Conservation (phyloP, 2,888 invertebrate genomes). For the Corythucha ciliata region DNA sequence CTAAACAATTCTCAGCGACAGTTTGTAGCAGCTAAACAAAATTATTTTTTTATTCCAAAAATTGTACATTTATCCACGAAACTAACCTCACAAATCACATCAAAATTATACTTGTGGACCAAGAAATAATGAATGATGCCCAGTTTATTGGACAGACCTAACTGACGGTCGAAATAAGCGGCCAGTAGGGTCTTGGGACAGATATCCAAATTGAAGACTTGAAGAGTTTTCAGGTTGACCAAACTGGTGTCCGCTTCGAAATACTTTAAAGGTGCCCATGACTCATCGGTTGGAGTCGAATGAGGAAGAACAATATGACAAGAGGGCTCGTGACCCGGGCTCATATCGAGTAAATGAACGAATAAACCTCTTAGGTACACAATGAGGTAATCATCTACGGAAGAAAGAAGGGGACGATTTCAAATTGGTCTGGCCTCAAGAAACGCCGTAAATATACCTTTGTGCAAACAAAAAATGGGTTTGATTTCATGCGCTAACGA, state of each 20-base stretch:
- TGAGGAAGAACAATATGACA: conserved; percentile 56
- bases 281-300: conserved; percentile 4
- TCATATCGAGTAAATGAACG: conserved; percentile 75
- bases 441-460: no score
- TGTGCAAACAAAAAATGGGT: conserved; percentile 67
- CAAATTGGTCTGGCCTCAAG: neutral
- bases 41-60: conserved; percentile 1
- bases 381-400: conserved; percentile 65
- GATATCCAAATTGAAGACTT: conserved; percentile 19
- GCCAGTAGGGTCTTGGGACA: conserved; percentile 22
- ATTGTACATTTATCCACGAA: neutral
- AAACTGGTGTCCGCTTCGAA: neutral
- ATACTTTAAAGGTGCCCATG: conserved; percentile 20
- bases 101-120: conserved; percentile 64
- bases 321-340: conserved; percentile 71
- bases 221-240: conserved; percentile 14
- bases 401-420: conserved; percentile 14
- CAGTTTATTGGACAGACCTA: conserved; percentile 50
- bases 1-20: conserved; percentile 40
- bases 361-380: conserved; percentile 77
- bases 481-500: conserved; percentile 62
- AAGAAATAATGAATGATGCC: conserved; percentile 76
- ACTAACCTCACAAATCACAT: conserved; percentile 60
- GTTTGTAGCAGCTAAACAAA: conserved; percentile 34
- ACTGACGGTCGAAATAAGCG: conserved; percentile 18